Evolutionary conservation across 2,113 vertebrate species (phyloP), one percentile per base, ranked within the genome.

Genomic region (Psittacara wagleri): DNA sequence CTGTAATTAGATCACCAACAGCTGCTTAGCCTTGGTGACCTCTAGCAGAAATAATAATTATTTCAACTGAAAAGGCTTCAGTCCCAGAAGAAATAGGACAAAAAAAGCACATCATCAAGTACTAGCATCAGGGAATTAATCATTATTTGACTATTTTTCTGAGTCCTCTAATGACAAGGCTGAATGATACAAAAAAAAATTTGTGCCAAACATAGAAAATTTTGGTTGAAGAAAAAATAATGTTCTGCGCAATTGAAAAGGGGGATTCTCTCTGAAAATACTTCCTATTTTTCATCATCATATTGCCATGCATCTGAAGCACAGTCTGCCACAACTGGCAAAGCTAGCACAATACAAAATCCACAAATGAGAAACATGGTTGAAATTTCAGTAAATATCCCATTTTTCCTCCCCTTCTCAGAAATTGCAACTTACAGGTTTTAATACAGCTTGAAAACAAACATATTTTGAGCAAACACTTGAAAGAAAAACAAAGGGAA

Each of bases 1-100:
- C 62, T 76, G 67, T 90, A 95, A 95, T 95, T 92, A 94, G 52
- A 95, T 90, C 93, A 94, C 76, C 73, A 91, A 37, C 66, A 93
- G 91, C 85, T 90, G 74, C 75, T 95, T 91, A 92, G 75, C 95
- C 81, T 89, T 1, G 0, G 37, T 94, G 95, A 95, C 95, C 86
- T 78, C 72, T n/a, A 72, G 64, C 77, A 1, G 0, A 95, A 95
- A 94, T 44, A 80, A 88, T 93, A 88, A 90, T 77, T 27, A 94
- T 94, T 95, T 84, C 64, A 68, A 78, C 72, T 75, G 72, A 64
- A 92, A 96, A 92, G 72, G 62, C 61, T 93, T 75, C 69, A 29
- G 52, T 94, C 92, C 73, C 86, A 86, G 77, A 94, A 94, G 88
- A 90, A 95, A 93, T 66, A 64, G 17, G 80, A 95, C 83, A 74